phyloP scores from a whole-genome alignment of 2,888 invertebrate genomes.

The Stenchaetothrips biformis region DNA sequence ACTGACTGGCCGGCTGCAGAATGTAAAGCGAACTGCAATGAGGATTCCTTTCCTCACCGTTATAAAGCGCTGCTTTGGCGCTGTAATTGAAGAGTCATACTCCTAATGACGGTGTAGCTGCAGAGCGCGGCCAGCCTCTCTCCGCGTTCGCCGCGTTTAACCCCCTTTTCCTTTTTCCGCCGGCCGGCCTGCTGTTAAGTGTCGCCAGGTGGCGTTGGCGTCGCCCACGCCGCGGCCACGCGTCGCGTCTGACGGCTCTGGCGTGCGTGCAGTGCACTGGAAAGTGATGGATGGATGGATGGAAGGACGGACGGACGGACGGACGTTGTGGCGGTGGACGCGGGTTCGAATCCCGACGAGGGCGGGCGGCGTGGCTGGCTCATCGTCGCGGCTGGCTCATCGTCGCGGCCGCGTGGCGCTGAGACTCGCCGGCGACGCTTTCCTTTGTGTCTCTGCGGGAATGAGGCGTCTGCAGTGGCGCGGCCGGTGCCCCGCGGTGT shows the following conservation, averaged over 20 bases:
- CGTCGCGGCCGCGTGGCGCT: no score
- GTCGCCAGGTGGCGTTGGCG: neutral
- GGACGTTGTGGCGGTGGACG: no score
- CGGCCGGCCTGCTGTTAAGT: neutral
- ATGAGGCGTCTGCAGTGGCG: no score
- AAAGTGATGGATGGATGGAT: no score
- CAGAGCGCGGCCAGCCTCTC: neutral
- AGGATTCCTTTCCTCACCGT: slow-evolving; percentile 22
- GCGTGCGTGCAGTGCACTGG: no score
- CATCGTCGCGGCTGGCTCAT: no score
- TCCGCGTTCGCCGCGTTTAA: neutral
- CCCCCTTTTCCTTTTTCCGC: slow-evolving; percentile 11
- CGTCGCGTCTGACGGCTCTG: neutral
- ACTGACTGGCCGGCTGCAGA: neutral
- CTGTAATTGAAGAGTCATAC: slow-evolving; percentile 22
- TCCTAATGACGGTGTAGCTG: slow-evolving; percentile 18
- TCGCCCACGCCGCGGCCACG: neutral
- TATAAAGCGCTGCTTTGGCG: neutral
- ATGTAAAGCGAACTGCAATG: neutral
- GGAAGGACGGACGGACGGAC: no score
- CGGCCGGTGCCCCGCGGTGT: no score
- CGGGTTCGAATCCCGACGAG: no score
- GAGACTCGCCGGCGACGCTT: no score
- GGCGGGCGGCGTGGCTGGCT: no score
- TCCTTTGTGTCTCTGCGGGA: no score